Conservation (phyloP, 2,113 vertebrate genomes). For the Illadopsis cleaveri region DNA sequence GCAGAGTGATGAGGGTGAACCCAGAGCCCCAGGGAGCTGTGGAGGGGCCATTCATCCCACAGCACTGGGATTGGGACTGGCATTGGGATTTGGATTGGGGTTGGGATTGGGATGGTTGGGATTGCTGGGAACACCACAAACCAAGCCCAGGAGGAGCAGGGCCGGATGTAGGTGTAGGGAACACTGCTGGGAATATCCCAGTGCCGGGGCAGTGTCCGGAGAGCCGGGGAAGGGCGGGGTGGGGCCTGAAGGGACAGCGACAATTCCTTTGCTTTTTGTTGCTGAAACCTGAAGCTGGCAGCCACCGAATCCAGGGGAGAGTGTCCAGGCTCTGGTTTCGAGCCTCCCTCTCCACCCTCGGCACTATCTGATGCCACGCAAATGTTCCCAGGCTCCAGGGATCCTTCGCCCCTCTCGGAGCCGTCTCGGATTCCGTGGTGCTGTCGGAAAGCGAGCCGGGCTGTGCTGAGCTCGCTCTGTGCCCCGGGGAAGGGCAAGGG, state of each 20-base stretch:
- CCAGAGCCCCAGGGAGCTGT: neutral
- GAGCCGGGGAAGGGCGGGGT: neutral
- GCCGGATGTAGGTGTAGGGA: too few species aligned
- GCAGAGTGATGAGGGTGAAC: neutral
- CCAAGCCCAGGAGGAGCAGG: neutral
- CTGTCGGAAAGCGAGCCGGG: neutral
- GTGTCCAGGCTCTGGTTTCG: neutral
- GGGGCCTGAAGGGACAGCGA: neutral
- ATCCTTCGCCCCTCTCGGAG: neutral
- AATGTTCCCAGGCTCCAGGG: neutral
- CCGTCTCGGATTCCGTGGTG: slow-evolving; percentile 1
- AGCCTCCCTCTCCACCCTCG: neutral
- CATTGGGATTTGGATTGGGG: neutral
- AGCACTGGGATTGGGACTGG: accelerated
- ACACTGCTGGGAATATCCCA: neutral
- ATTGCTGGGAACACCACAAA: neutral
- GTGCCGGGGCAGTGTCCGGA: neutral
- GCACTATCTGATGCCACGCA: slow-evolving; percentile 1
- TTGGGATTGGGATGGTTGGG: neutral
- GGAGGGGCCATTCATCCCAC: neutral
- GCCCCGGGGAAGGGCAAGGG: neutral
- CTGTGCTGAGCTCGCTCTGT: neutral
- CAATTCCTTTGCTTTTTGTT: neutral
- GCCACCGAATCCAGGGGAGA: neutral
- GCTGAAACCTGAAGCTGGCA: neutral